Conservation (phyloP, 2,797 vertebrate species). For the Clarias fuscus region DNA sequence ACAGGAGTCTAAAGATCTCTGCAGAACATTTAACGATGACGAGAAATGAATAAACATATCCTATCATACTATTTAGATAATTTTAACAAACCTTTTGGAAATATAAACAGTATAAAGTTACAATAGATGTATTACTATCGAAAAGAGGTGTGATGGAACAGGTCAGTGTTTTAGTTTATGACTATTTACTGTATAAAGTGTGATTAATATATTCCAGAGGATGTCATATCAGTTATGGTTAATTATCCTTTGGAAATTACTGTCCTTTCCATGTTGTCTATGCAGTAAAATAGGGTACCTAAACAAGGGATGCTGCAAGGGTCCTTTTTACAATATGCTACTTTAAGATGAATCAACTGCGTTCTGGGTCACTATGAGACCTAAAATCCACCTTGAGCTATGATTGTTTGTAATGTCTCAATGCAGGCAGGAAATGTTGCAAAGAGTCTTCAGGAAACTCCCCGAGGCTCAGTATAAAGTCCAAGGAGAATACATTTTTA, state of each 20-base stretch:
- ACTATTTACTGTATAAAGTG: too few relatives aligned
- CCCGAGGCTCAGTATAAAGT: constrained; percentile 10
- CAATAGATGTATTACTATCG: neutral
- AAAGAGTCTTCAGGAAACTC: neutral
- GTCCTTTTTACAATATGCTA: neutral
- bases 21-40: neutral
- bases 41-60: neutral
- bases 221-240: neutral
- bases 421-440: constrained; percentile 12
- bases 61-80: neutral
- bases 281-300: neutral
- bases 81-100: neutral
- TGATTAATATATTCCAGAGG: neutral
- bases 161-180: neutral
- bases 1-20: neutral
- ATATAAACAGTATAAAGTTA: neutral
- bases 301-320: neutral
- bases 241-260: neutral
- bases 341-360: neutral
- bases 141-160: neutral
- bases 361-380: neutral
- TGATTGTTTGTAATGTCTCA: neutral
- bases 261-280: neutral
- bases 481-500: constrained; percentile 16
- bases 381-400: neutral